These are phyloP conservation scores for Ophion costatus DNA, from an alignment of 2,888 invertebrate genomes.

Conservation along the genomic window DNA sequence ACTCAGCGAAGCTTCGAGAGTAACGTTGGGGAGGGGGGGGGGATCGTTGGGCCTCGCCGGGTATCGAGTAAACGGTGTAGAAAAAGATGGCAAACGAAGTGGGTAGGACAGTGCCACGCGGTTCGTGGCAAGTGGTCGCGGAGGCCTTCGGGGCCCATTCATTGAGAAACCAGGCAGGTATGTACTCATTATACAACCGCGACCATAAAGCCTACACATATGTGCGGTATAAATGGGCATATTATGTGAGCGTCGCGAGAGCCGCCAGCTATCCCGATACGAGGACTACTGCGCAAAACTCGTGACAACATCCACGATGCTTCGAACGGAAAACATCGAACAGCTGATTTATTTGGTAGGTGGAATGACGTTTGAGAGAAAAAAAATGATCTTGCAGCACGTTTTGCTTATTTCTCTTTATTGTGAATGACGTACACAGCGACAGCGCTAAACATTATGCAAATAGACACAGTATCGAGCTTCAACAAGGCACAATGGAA, in stretches of 20 bases:
- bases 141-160: conserved; percentile 66
- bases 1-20: not conserved
- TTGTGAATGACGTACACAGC: not conserved
- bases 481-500: not conserved
- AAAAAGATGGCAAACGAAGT: conserved; percentile 30
- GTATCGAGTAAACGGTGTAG: conserved; percentile 1
- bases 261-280: not conserved
- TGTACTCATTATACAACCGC: conserved; percentile 66
- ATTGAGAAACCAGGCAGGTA: conserved; percentile 68
- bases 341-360: conserved; percentile 52
- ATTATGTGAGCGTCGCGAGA: conserved; percentile 70
- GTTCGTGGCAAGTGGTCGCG: conserved; percentile 17
- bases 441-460: not conserved
- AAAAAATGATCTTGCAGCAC: not conserved
- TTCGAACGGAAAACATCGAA: conserved; percentile 33
- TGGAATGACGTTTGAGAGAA: not conserved
- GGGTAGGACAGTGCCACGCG: conserved; percentile 64
- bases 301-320: conserved; percentile 59
- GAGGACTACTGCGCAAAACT: conserved; percentile 69
- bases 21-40: not conserved
- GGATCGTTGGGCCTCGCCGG: no score
- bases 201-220: conserved; percentile 72
- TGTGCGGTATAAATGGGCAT: conserved; percentile 75
- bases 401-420: not conserved
- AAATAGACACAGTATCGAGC: not conserved